These are phyloP conservation scores for Oreortyx pictus DNA, from an alignment of 2,797 vertebrate species.

Conservation along the genomic window DNA sequence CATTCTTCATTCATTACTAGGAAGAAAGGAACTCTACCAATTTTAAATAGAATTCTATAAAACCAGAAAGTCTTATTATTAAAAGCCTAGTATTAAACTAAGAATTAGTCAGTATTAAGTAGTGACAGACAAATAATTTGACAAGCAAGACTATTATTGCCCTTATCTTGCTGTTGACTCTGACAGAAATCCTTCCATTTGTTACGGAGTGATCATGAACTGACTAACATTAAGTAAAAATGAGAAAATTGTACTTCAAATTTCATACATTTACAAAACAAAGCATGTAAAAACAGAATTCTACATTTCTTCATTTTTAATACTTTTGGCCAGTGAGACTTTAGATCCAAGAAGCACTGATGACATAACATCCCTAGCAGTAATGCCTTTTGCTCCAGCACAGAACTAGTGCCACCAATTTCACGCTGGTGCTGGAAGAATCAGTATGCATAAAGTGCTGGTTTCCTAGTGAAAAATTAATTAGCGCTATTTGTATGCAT, in stretches of 20 bases:
- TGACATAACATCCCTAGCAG: conserved; percentile 8
- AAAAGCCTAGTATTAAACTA: neutral
- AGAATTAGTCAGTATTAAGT: neutral
- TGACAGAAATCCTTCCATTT: neutral
- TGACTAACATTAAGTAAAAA: conserved; percentile 13
- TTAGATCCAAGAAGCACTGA: neutral
- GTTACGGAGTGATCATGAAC: neutral
- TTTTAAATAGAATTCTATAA: neutral
- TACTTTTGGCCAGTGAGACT: neutral
- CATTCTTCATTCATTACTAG: neutral
- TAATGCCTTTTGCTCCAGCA: neutral
- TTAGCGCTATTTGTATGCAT: conserved; percentile 70
- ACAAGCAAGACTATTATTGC: neutral
- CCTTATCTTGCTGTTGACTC: conserved; percentile 1
- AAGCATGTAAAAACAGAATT: neutral
- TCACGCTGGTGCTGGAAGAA: conserved; percentile 1
- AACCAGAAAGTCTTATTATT: neutral
- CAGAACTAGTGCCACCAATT: neutral
- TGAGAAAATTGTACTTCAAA: conserved; percentile 5
- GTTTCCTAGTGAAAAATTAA: conserved; percentile 68
- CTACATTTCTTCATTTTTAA: neutral
- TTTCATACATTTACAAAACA: conserved; percentile 15
- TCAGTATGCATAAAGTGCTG: conserved; percentile 35
- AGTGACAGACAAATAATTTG: neutral
- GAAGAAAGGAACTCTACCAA: neutral